phyloP scores from a whole-genome alignment of 1,140 invertebrate genomes.

The Eriocheir sinensis region DNA sequence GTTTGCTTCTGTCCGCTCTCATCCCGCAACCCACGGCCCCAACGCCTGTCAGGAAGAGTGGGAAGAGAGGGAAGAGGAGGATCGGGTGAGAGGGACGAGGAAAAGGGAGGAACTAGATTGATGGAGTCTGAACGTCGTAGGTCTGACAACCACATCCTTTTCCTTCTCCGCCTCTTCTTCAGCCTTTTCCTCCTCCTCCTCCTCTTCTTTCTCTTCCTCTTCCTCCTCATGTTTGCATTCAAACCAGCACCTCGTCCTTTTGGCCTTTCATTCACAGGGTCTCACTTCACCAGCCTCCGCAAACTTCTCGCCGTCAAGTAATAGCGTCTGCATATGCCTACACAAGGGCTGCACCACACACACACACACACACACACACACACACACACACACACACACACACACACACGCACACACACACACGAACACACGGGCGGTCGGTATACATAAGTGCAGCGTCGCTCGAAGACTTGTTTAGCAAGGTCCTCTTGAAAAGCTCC shows the following conservation, averaged over 20 bases:
- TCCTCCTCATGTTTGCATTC: neutral
- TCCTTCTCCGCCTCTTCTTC: no score
- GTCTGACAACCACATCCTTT: no score
- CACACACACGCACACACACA: neutral
- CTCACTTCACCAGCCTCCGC: neutral
- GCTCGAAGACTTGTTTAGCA: neutral
- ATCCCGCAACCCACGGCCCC: no score
- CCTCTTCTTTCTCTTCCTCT: neutral
- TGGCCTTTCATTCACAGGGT: neutral
- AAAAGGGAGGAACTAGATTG: no score
- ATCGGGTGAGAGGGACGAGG: no score
- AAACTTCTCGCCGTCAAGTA: neutral
- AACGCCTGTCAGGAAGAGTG: no score
- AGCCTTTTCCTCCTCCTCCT: neutral
- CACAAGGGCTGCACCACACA: conserved; percentile 8
- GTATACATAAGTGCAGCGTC: neutral
- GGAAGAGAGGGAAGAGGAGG: no score
- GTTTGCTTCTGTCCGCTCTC: no score
- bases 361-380: conserved; percentile 22
- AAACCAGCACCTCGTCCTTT: neutral
- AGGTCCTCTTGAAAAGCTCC: neutral
- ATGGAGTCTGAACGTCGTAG: no score
- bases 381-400: conserved; percentile 22
- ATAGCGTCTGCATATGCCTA: neutral
- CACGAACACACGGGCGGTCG: neutral